Conservation (phyloP, 2,888 invertebrate species). For the Cenopis cana region DNA sequence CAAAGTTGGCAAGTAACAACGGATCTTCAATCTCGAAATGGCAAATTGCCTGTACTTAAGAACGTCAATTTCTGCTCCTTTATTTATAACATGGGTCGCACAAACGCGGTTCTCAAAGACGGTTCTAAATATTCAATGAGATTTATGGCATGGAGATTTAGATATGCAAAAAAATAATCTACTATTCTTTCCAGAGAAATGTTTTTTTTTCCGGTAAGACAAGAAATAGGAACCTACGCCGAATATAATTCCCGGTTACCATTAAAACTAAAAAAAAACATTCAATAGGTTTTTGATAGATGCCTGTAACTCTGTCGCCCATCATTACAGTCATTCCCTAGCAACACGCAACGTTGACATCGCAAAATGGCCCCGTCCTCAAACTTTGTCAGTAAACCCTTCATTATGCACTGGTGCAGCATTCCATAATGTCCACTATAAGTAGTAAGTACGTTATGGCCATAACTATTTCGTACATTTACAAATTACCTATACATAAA, state of each 20-base stretch:
- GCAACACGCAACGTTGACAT: constrained; percentile 1
- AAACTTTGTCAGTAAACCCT: constrained; percentile 31
- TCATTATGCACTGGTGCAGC: constrained; percentile 24
- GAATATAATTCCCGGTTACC: too few species aligned
- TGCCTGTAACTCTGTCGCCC: background rate
- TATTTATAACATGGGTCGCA: background rate
- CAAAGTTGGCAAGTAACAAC: background rate
- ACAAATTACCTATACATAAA: too few species aligned
- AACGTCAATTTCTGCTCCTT: background rate
- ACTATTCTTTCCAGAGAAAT: too few species aligned
- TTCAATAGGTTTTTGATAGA: background rate
- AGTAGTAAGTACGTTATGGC: constrained; percentile 5
- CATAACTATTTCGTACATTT: background rate
- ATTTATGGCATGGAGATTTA: background rate
- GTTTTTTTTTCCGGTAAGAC: too few species aligned
- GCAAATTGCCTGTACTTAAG: background rate
- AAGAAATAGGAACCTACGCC: too few species aligned
- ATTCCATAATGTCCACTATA: constrained; percentile 20
- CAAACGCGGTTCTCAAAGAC: background rate
- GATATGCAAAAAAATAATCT: too few species aligned
- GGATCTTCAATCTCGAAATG: background rate
- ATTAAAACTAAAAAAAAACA: background rate
- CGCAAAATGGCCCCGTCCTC: constrained; percentile 22
- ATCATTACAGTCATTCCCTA: background rate
- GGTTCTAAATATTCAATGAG: background rate